Base-by-base conservation (phyloP, 2,797 vertebrate genomes). In the Hydrocynus forskahlii region DNA sequence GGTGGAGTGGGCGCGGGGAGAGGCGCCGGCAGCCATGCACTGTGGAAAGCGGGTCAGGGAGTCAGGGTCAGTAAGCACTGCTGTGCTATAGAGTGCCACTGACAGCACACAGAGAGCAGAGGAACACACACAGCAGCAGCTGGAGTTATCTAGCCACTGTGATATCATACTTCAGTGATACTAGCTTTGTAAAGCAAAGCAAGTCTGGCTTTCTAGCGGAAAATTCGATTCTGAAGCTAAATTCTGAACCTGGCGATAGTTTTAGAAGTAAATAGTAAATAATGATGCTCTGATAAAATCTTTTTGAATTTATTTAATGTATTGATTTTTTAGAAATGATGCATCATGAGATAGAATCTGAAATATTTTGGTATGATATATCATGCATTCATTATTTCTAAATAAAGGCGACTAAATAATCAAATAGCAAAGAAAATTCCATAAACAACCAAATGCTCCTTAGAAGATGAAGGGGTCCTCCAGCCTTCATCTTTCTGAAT, bases 11-110 rank as follows among this genome's bases (percentile, higher is more conserved):
- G 87, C 25, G 64, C 89, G 87, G 87, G 89, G 92, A 93, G 91
- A 88, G 90, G 90, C 92, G 91, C 91, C 89, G 93, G 91, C 91
- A 74, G 81, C 80, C 84, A 84, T 78, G 86, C 54, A 75, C 83
- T 81, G 35, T 75, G 86, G 87, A 92, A 93, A 92, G 89, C 90
- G 87, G 93, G 93, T 94, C 93, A 93, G 73, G 67, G 87, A 94
- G 93, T 94, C 92, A 92, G 68, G 91, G 91, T 91, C 91, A 89
- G 91, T 94, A 92, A 93, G 90, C 92, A 90, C 88, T 19, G 87
- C 89, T 88, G 89, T 90, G 92, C 89, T 91, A 91, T 89, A 90
- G 88, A 92, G 87, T 78, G 82, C 89, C 91, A 91, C 86, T 93
- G 93, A 94, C 94, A 94, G 91, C 87, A 88, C 89, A 60, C 45